Evolutionary conservation across 2,888 invertebrate species (phyloP).

Genomic region (Timema cristinae): DNA sequence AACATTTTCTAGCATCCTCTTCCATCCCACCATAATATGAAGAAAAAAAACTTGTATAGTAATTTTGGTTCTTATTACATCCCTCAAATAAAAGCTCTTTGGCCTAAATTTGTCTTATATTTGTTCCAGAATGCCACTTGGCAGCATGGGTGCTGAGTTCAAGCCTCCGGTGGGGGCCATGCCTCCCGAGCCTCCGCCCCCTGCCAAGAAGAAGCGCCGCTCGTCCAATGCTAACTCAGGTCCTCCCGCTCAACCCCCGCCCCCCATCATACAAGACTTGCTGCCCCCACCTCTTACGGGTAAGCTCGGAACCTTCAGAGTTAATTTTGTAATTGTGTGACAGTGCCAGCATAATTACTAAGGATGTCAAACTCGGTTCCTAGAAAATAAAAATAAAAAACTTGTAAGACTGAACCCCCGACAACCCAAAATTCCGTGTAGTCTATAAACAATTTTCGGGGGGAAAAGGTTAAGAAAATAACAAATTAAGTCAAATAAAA

Average conservation of each 20-base stretch:
- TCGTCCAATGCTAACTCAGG: constrained; percentile 65
- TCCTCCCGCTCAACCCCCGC: constrained; percentile 56
- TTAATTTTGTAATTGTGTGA: too few species aligned
- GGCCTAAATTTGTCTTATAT: neutral
- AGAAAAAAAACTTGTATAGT: neutral
- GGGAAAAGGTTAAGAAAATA: too few species aligned
- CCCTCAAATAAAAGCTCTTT: constrained; percentile 15
- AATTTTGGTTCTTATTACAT: neutral
- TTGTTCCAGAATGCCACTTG: constrained; percentile 61
- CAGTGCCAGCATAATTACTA: too few species aligned
- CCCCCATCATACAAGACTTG: constrained; percentile 57
- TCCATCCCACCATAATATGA: too few species aligned
- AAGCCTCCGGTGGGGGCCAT: constrained; percentile 65
- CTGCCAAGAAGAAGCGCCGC: constrained; percentile 82
- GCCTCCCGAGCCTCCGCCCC: constrained; percentile 66
- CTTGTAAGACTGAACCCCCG: too few species aligned
- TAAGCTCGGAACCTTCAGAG: constrained; percentile 19
- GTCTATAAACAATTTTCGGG: too few species aligned
- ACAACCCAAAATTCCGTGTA: too few species aligned
- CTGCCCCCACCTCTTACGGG: constrained; percentile 81
- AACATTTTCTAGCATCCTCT: too few species aligned
- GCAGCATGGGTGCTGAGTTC: constrained; percentile 66
- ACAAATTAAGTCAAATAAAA: too few species aligned
- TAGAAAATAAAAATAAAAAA: too few species aligned
- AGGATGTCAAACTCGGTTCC: too few species aligned